phyloP scores from a whole-genome alignment of 2,113 vertebrate genomes.

The Oostethus manadensis region DNA sequence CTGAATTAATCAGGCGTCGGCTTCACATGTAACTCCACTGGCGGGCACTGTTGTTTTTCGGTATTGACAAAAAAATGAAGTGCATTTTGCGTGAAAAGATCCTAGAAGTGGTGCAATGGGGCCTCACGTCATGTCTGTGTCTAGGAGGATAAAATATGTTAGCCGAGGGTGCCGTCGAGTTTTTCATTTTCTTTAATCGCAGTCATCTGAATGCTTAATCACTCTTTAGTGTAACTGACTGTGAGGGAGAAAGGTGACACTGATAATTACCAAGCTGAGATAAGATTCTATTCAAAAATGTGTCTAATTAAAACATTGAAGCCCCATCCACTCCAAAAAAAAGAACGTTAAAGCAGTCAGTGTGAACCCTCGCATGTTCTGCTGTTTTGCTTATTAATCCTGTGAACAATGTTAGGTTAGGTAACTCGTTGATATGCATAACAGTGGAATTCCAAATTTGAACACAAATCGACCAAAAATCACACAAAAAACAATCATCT shows the following conservation, averaged over 20 bases:
- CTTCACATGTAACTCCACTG: slow-evolving; percentile 16
- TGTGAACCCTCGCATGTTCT: slow-evolving; percentile 2
- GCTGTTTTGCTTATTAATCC: background rate
- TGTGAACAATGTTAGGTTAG: slow-evolving; percentile 7
- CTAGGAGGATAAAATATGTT: slow-evolving; percentile 31
- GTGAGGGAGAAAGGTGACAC: slow-evolving; percentile 43
- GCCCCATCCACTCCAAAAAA: background rate
- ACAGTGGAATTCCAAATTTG: background rate
- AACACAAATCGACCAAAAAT: no score
- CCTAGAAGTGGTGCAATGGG: background rate
- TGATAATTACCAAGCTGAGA: slow-evolving; percentile 46
- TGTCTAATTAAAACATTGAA: slow-evolving; percentile 15
- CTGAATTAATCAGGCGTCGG: slow-evolving; percentile 39
- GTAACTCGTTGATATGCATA: slow-evolving; percentile 4
- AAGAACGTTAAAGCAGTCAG: background rate
- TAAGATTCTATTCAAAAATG: slow-evolving; percentile 42
- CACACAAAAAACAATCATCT: no score
- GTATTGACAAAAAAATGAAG: background rate
- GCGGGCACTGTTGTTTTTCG: slow-evolving; percentile 3
- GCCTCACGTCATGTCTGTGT: slow-evolving; percentile 12
- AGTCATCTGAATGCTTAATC: slow-evolving; percentile 49
- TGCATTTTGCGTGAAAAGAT: background rate
- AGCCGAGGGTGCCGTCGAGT: slow-evolving; percentile 20
- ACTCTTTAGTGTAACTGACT: slow-evolving; percentile 44
- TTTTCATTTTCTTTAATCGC: slow-evolving; percentile 23